phyloP scores from a whole-genome alignment of 2,888 invertebrate species.

The Teleogryllus oceanicus region DNA sequence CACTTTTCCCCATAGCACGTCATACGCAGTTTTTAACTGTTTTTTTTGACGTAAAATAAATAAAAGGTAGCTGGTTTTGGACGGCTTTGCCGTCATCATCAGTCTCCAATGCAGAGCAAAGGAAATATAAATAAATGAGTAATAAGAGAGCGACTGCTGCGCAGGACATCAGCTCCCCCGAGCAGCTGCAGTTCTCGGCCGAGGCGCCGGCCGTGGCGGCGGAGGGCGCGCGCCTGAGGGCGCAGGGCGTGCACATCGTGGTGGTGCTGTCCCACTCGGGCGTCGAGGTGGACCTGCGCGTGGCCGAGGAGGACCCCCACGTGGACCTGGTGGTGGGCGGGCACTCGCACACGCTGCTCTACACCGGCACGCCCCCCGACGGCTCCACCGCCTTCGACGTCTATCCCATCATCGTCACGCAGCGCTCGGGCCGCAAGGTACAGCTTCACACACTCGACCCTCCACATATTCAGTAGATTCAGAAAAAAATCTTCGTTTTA shows the following conservation, averaged over 20 bases:
- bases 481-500: too few relatives aligned
- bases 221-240: slow-evolving; percentile 61
- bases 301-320: slow-evolving; percentile 56
- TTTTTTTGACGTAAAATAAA: too few relatives aligned
- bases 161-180: slow-evolving; percentile 65
- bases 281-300: slow-evolving; percentile 52
- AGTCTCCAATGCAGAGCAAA: too few relatives aligned
- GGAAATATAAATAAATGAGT: too few relatives aligned
- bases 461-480: too few relatives aligned
- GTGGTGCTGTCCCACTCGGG: slow-evolving; percentile 83
- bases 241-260: slow-evolving; percentile 68
- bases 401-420: slow-evolving; percentile 48
- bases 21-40: too few relatives aligned
- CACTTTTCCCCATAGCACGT: too few relatives aligned
- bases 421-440: slow-evolving; percentile 40
- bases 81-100: too few relatives aligned
- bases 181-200: slow-evolving; percentile 63
- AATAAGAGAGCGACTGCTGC: too few relatives aligned
- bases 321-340: slow-evolving; percentile 83
- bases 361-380: slow-evolving; percentile 50
- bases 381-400: slow-evolving; percentile 44
- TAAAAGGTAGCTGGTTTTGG: too few relatives aligned
- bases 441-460: too few relatives aligned
- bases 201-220: slow-evolving; percentile 63
- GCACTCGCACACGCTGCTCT: slow-evolving; percentile 78